Evolutionary conservation across 1,140 invertebrate species (phyloP), one percentile per base, ranked within the genome.

Genomic region (Aphidius gifuensis): DNA sequence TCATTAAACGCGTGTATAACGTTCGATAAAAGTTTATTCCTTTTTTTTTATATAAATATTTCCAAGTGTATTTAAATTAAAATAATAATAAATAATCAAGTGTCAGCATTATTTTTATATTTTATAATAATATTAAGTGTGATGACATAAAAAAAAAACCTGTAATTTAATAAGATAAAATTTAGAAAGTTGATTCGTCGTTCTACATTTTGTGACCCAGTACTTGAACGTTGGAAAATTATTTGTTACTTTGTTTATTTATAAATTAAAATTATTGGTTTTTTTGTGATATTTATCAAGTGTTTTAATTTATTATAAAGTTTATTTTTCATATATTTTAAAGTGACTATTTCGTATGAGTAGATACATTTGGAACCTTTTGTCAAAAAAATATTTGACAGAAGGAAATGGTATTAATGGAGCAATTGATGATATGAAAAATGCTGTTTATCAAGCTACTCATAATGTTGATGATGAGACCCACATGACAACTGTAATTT

Each of bases 401-500:
- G 47, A 50, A 16, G 43, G 40, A 32, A 21, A 38, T 45, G 42
- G n/a, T 44, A 51, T 9, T 38, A 23, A 39, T 11, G 16, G 23
- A 4, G 38, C 8, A 5, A 3, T 61, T 11, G 32, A 57, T 62
- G 61, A 60, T 60, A 66, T 66, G 61, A 63, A 54, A 9, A 55
- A 70, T 59, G 62, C 62, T 43, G 39, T 64, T 32, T 32, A 32
- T 32, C 66, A 69, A 58, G 62, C 56, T 53, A 44, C 65, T 23
- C 66, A 57, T 59, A 70, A 74, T 42, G 74, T 32, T 32, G 23
- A 32, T 1, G 23, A 79, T 71, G 75, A 80, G 47, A 64, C 69
- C 64, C 69, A 77, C 44, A 78, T 79, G 76, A 77, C 78, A 64
- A 77, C 77, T 53, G 78, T 80, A 60, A 68, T 72, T 67, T 55